Evolutionary conservation across 2,797 vertebrate genomes (phyloP).

Genomic region (Rhyacichthys aspro): DNA sequence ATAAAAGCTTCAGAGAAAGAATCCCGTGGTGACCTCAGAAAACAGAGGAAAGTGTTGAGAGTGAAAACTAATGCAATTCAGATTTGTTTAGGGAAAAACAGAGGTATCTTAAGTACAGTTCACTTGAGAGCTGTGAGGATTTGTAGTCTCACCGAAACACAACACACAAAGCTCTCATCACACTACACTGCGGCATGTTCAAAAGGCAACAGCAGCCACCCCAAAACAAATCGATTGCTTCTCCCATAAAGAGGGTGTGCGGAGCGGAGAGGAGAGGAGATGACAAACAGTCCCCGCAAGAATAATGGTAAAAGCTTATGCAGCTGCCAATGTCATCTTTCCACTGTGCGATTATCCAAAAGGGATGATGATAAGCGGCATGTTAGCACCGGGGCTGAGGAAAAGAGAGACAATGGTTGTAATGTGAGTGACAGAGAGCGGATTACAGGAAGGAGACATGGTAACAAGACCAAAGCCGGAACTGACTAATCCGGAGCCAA

Average conservation of each 20-base stretch:
- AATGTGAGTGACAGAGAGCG: conserved; percentile 47
- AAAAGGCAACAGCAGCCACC: conserved; percentile 49
- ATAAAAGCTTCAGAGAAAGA: no score
- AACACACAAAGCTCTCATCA: conserved; percentile 23
- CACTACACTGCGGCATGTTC: conserved; percentile 24
- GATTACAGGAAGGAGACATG: conserved; percentile 57
- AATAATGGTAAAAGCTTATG: conserved; percentile 60
- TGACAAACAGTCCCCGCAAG: conserved; percentile 55
- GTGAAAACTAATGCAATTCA: no score
- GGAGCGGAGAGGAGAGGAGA: conserved; percentile 33
- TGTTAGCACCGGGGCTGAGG: conserved; percentile 48
- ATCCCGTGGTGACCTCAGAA: no score
- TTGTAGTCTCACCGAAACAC: conserved; percentile 23
- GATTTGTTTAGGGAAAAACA: background rate
- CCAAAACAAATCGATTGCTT: conserved; percentile 57
- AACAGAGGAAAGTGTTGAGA: no score
- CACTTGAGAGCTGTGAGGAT: background rate
- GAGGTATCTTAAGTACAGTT: background rate
- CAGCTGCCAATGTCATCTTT: conserved; percentile 63
- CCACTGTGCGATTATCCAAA: conserved; percentile 65
- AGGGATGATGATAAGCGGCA: conserved; percentile 44
- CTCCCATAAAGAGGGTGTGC: conserved; percentile 39
- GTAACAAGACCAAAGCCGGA: conserved; percentile 47
- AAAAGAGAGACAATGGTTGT: conserved; percentile 53
- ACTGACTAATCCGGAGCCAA: conserved; percentile 60